A percentile compares a stretch with the other conserved stretches of the same genome.
These are phyloP conservation scores for Trididemnum clinides DNA, from an alignment of 23 tunicate genomes.

Conservation along the genomic window DNA sequence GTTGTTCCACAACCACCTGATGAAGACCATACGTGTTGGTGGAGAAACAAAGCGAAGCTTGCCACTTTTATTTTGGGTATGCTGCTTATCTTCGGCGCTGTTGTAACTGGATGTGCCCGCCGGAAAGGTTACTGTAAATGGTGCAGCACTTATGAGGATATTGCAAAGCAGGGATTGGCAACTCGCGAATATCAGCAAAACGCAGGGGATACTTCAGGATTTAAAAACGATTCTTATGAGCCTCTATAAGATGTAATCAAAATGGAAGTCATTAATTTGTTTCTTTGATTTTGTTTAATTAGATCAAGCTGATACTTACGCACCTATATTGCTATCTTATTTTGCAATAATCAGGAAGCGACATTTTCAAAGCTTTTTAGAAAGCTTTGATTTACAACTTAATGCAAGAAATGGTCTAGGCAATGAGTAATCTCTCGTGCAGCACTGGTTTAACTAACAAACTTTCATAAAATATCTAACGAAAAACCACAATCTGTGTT, in stretches of 20 bases:
- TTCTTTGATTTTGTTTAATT: no score
- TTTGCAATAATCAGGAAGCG: no score
- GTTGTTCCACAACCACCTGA: background rate
- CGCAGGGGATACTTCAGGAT: background rate
- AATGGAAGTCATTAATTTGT: background rate
- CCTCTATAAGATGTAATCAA: background rate
- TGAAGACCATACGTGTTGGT: conserved; percentile 1
- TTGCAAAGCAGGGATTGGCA: background rate
- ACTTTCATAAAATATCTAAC: no score
- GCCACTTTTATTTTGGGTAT: background rate
- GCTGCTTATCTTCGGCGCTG: background rate
- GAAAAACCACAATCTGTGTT: no score
- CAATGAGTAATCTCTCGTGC: no score
- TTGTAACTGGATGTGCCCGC: background rate
- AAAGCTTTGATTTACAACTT: no score
- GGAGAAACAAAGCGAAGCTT: background rate
- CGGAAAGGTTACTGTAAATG: background rate
- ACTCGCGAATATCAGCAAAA: conserved; percentile 7
- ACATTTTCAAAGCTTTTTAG: no score
- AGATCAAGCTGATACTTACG: no score
- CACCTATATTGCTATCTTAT: no score
- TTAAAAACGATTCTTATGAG: background rate
- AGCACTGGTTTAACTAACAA: no score
- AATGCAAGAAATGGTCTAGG: no score
- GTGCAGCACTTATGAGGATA: background rate